Evolutionary conservation across 2,888 invertebrate genomes (phyloP).

Genomic region (Synergus umbraculus): DNA sequence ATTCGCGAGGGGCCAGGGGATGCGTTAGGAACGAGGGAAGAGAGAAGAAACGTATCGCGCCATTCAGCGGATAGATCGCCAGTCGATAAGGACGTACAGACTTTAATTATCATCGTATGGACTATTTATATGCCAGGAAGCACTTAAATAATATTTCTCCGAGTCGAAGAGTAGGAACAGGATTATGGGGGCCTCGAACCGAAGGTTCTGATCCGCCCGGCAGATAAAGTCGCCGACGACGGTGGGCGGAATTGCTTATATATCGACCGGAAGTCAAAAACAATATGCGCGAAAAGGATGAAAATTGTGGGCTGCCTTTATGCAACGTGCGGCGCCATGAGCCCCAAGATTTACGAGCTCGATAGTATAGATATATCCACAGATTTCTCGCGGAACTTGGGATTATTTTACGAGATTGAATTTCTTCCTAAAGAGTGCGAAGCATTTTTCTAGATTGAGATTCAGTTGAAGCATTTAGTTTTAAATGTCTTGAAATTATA

Average conservation of each 20-base stretch:
- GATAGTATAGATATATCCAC: slow-evolving; percentile 42
- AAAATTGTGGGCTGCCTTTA: slow-evolving; percentile 53
- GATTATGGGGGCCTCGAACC: slow-evolving; percentile 62
- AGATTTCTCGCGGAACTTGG: slow-evolving; percentile 29
- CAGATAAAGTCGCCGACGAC: slow-evolving; percentile 61
- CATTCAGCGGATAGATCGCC: slow-evolving; percentile 59
- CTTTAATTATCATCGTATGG: slow-evolving; percentile 76
- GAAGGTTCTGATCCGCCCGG: slow-evolving; percentile 66
- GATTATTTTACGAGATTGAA: slow-evolving; percentile 34
- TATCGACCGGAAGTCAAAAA: slow-evolving; percentile 74
- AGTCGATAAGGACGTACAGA: slow-evolving; percentile 57
- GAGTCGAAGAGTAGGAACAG: slow-evolving; percentile 64
- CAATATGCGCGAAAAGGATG: slow-evolving; percentile 67
- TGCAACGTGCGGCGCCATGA: slow-evolving; percentile 46
- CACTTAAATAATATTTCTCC: slow-evolving; percentile 77
- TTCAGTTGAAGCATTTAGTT: no score
- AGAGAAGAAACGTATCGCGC: slow-evolving; percentile 55
- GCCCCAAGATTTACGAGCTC: slow-evolving; percentile 57
- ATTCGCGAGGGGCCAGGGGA: slow-evolving; percentile 48
- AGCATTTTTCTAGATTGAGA: not conserved
- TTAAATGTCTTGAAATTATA: no score
- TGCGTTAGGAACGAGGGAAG: slow-evolving; percentile 37
- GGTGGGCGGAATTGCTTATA: slow-evolving; percentile 73
- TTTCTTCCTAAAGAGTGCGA: not conserved
- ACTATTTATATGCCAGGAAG: slow-evolving; percentile 77